These are phyloP conservation scores for Thymelicus sylvestris DNA, from an alignment of 2,888 invertebrate genomes.

Conservation along the genomic window DNA sequence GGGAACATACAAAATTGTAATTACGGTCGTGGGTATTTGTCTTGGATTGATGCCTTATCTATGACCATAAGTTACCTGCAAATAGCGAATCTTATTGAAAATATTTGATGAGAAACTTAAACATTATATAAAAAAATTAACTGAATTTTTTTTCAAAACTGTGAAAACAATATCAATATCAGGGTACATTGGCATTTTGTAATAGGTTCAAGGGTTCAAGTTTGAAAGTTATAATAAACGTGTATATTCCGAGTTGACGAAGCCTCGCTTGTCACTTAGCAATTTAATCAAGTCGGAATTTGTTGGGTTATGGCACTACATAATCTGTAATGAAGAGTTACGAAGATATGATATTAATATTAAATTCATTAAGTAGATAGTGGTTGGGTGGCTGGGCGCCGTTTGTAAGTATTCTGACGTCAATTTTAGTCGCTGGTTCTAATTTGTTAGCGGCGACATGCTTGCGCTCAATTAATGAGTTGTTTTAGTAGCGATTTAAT, in stretches of 20 bases:
- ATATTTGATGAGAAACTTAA: no score
- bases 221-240: neutral
- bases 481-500: slow-evolving; percentile 8
- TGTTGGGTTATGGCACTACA: slow-evolving; percentile 3
- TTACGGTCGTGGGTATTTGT: no score
- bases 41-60: no score
- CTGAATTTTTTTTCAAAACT: no score
- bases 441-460: neutral
- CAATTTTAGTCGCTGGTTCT: neutral
- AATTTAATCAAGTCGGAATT: neutral
- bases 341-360: slow-evolving; percentile 9
- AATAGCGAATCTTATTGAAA: no score
- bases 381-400: neutral
- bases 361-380: slow-evolving; percentile 7
- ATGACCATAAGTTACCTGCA: no score
- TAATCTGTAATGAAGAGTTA: slow-evolving; percentile 7
- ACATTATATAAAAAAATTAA: no score
- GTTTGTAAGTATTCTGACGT: neutral
- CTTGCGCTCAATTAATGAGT: neutral
- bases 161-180: no score
- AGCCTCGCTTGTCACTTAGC: slow-evolving; percentile 8
- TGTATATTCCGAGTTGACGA: neutral
- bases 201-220: no score
- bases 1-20: no score
- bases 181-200: no score